These are phyloP conservation scores for Datnioides undecimradiatus DNA, from an alignment of 2,113 vertebrate genomes.

Conservation along the genomic window DNA sequence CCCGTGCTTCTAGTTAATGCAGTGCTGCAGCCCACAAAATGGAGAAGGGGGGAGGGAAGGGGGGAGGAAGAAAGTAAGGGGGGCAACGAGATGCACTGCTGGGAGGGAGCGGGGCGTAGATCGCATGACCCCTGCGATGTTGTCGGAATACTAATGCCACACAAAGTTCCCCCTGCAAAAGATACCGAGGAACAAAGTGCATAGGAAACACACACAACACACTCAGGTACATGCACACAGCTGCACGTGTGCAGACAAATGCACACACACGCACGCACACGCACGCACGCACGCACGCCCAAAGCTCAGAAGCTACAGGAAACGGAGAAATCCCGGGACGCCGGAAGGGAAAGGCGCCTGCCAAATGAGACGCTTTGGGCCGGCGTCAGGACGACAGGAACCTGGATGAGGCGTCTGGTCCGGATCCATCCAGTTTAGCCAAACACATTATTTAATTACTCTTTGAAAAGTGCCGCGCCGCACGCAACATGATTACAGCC, in stretches of 20 bases:
- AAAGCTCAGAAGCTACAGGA: neutral
- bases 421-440: slow-evolving; percentile 2
- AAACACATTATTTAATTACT: slow-evolving; percentile 19
- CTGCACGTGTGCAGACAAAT: neutral
- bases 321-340: neutral
- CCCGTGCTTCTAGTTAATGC: slow-evolving; percentile 73
- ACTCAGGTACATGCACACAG: neutral
- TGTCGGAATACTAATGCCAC: slow-evolving; percentile 73
- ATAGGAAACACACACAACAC: slow-evolving; percentile 21
- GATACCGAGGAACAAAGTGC: slow-evolving; percentile 65
- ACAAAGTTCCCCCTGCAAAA: slow-evolving; percentile 60
- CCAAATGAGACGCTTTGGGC: slow-evolving; percentile 49
- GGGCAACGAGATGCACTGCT: slow-evolving; percentile 52
- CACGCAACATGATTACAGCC: too few relatives aligned
- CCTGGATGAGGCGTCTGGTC: slow-evolving; percentile 27
- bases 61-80: neutral
- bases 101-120: slow-evolving; percentile 62
- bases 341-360: neutral
- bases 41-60: slow-evolving; percentile 43
- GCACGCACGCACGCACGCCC: neutral
- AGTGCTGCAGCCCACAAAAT: slow-evolving; percentile 69
- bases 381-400: slow-evolving; percentile 24
- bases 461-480: neutral
- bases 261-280: too few relatives aligned
- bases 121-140: slow-evolving; percentile 68